A percentile compares a stretch with the other conserved stretches of the same genome.
These are phyloP conservation scores for Drosophila melanogaster DNA, from an alignment of 1,140 invertebrate species.

Conservation along the genomic window Release_6_plus_ISO1_MT NT_033777.3:10442001-10442500, in stretches of 20 bases:
- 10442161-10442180: conserved; percentile 84
- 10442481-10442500: conserved; percentile 37
- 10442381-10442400: conserved; percentile 73
- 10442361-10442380: conserved; percentile 82
- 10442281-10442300: conserved; percentile 15
- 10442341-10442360: conserved; percentile 66
- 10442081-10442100: not conserved
- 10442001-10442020: conserved; percentile 29
- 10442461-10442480: conserved; percentile 26
- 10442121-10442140: conserved; percentile 26
- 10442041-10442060: conserved; percentile 38
- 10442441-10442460: conserved; percentile 16
- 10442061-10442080: conserved; percentile 1
- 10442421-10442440: conserved; percentile 33
- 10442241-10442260: conserved; percentile 58
- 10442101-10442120: not conserved
- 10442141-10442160: conserved; percentile 67
- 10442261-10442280: conserved; percentile 53
- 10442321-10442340: conserved; percentile 4
- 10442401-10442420: conserved; percentile 50
- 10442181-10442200: conserved; percentile 85
- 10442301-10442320: not conserved
- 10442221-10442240: conserved; percentile 84
- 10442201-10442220: conserved; percentile 84
- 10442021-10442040: conserved; percentile 39